These are phyloP conservation scores for Linnaemya vulpina DNA, from an alignment of 2,888 invertebrate species.

Conservation along the genomic window DNA sequence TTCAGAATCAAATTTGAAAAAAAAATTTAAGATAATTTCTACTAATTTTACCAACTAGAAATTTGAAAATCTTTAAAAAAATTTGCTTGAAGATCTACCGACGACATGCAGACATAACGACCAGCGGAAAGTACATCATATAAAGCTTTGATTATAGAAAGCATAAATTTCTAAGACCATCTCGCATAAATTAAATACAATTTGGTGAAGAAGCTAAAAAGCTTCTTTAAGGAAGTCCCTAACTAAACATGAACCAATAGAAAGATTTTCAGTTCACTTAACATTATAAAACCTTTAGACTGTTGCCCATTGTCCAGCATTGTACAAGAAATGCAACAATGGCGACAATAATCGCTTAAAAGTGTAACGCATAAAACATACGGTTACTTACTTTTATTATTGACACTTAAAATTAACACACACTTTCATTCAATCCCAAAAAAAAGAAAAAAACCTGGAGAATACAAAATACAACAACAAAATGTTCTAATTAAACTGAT, in stretches of 20 bases:
- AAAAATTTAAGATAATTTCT: too few species aligned
- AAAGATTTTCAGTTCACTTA: constrained; percentile 58
- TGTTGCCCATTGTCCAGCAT: constrained; percentile 14
- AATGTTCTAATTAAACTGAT: constrained; percentile 63
- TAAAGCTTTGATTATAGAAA: too few species aligned
- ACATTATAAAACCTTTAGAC: constrained; percentile 38
- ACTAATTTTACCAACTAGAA: too few species aligned
- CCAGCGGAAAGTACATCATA: too few species aligned
- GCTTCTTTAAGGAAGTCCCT: constrained; percentile 12
- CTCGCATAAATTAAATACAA: too few species aligned
- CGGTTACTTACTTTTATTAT: constrained; percentile 53
- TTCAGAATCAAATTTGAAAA: too few species aligned
- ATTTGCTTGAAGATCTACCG: too few species aligned
- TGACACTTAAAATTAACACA: constrained; percentile 69
- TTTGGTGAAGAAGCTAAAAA: neutral
- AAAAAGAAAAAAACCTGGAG: constrained; percentile 19
- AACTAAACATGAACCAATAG: constrained; percentile 33
- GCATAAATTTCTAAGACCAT: too few species aligned
- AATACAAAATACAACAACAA: constrained; percentile 1
- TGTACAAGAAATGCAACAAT: constrained; percentile 21
- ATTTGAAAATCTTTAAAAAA: too few species aligned
- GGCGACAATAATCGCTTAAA: constrained; percentile 21
- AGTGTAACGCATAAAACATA: constrained; percentile 36
- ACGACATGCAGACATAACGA: too few species aligned
- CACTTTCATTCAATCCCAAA: constrained; percentile 68